Conservation (phyloP, 2,888 invertebrate species). For the Aspidapion aeneum region DNA sequence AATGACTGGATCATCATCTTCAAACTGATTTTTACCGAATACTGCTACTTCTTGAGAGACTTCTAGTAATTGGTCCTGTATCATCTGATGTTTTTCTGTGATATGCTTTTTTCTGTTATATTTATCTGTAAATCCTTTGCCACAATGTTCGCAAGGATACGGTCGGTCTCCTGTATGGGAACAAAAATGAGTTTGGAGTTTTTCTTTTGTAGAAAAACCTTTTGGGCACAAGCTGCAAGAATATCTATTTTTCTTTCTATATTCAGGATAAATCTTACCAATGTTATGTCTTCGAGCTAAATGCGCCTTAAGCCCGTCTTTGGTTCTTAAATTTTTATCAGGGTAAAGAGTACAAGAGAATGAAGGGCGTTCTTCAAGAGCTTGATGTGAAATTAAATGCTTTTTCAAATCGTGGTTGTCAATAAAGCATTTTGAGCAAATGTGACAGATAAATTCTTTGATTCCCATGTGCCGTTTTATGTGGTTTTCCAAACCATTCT, state of each 20-base stretch:
- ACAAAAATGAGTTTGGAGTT: background rate
- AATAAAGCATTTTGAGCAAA: background rate
- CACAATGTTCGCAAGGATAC: background rate
- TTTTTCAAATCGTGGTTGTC: background rate
- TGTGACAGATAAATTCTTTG: background rate
- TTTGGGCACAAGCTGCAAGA: background rate
- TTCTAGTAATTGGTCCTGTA: background rate
- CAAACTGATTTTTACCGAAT: too few relatives aligned
- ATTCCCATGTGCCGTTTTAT: background rate
- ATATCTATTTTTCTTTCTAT: background rate
- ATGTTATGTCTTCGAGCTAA: background rate
- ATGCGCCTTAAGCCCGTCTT: background rate
- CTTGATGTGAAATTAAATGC: background rate
- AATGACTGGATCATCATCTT: background rate
- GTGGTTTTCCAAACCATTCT: background rate
- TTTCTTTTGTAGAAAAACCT: background rate
- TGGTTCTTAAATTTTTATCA: background rate
- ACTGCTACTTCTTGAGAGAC: too few relatives aligned
- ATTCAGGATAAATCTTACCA: background rate
- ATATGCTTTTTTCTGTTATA: background rate
- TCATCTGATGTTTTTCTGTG: background rate
- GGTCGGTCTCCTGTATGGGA: background rate
- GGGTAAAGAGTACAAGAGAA: background rate
- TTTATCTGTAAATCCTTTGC: background rate
- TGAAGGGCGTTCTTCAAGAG: background rate